Percentiles rank a stretch among this genome's conserved stretches.
Conservation (phyloP, 2,888 invertebrate genomes). For the Pecten maximus region DNA sequence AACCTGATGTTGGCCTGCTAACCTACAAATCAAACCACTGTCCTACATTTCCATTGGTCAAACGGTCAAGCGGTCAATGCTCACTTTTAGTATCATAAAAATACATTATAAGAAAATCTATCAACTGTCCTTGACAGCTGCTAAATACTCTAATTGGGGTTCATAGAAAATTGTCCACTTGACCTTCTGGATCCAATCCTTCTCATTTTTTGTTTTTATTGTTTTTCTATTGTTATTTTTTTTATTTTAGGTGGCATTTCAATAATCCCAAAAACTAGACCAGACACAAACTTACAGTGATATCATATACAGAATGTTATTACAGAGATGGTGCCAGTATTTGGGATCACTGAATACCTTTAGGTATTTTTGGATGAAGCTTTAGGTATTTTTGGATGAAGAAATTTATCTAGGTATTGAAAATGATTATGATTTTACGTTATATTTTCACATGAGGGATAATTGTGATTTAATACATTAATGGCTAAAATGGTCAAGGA, state of each 20-base stretch:
- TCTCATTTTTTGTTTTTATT: not conserved
- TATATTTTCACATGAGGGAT: not conserved
- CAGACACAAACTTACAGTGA: not conserved
- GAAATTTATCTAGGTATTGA: not conserved
- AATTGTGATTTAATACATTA: too few species aligned
- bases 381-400: not conserved
- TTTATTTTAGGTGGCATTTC: slow-evolving; percentile 9
- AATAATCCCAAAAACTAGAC: slow-evolving; percentile 20
- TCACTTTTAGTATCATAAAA: not conserved
- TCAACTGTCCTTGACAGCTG: too few species aligned
- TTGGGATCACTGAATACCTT: slow-evolving; percentile 11
- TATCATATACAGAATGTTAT: not conserved
- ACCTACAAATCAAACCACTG: not conserved
- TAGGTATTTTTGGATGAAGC: not conserved
- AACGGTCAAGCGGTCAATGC: not conserved
- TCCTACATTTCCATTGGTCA: not conserved
- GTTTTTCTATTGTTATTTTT: not conserved
- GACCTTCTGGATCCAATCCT: not conserved
- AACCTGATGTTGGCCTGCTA: not conserved
- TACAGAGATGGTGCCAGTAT: not conserved
- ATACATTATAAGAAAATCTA: too few species aligned
- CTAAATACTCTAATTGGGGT: too few species aligned
- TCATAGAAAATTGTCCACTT: not conserved
- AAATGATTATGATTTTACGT: not conserved
- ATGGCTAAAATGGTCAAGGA: not conserved